phyloP scores from a whole-genome alignment of 2,888 invertebrate species.

The Drosophila paracracens region DNA sequence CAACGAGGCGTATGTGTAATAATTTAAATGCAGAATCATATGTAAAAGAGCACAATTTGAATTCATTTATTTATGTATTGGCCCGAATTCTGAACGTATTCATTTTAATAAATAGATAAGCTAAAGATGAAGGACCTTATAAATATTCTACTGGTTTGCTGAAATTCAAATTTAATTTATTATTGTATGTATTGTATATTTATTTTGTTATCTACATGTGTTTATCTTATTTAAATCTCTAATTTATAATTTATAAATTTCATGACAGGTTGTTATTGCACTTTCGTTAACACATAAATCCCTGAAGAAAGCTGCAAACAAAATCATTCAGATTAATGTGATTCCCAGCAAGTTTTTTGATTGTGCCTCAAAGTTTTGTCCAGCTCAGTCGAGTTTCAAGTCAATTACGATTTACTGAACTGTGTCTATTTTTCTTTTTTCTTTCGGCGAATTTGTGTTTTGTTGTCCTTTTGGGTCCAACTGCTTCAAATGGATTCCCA shows the following conservation, averaged over 20 bases:
- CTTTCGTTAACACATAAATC: not conserved
- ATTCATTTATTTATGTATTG: not conserved
- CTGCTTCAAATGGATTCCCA: not conserved
- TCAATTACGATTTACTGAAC: conserved; percentile 37
- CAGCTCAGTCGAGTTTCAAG: conserved; percentile 26
- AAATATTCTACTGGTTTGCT: not conserved
- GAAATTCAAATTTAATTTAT: not conserved
- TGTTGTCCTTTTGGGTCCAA: conserved; percentile 18
- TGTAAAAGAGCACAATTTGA: not conserved
- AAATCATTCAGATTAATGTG: conserved; percentile 21
- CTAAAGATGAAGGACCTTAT: not conserved
- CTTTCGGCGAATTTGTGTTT: not conserved
- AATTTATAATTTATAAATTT: not conserved
- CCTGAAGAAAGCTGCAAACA: conserved; percentile 15
- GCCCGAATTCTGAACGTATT: not conserved
- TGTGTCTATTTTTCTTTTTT: conserved; percentile 7
- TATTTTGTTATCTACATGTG: not conserved
- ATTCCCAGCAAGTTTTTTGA: conserved; percentile 8
- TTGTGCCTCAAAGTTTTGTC: conserved; percentile 32
- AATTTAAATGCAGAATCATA: not conserved
- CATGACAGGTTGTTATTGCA: not conserved
- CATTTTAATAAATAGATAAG: not conserved
- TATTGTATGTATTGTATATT: not conserved
- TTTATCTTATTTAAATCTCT: not conserved
- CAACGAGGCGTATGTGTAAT: not conserved